Base-by-base conservation (phyloP, 2,113 vertebrate genomes). In the Rafetus swinhoei region DNA sequence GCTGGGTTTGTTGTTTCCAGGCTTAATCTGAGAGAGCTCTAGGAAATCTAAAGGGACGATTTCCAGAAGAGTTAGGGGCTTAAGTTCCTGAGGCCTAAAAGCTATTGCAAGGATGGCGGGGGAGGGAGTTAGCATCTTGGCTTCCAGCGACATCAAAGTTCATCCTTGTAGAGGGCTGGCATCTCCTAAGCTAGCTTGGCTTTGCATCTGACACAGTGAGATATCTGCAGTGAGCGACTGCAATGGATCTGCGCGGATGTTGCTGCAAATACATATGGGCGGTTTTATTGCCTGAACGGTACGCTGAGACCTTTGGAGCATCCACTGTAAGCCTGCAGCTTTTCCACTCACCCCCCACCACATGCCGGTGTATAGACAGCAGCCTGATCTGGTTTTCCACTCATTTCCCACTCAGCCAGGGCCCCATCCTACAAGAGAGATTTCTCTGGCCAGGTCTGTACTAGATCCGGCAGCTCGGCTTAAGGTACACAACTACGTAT, bases 301-400 rank as follows among this genome's bases (percentile, higher is more conserved):
- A 27, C 7, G 0, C 6, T 3, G 22, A 9, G 24, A 50, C 83
- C 16, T 2, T 2, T 2, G 60, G 16, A 45, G 45, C 25, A 1
- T 14, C 21, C 22, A 15, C 0, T 1, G 6, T 53, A 29, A 10
- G 14, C 0, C 25, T 59, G 52, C 82, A 50, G 29, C 21, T 6
- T 22, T 59, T 80, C 79, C 79, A 10, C 32, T 69, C 65, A 35
- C n/a, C 2, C 2, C 21, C 1, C 21, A 39, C 32, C 53, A 0
- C 77, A 1, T 54, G 4, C 24, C 4, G 1, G 1, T 60, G 50
- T 54, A n/a, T 29, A 11, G 5, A 29, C 7, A 80, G 45, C 25
- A 52, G 32, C 65, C 55, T 10, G 3, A 3, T 72, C 72, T 84
- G 57, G 45, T 93, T 65, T 45, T 82, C 45, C 45, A 45, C 12